These are phyloP conservation scores for Neuroterus valhalla DNA, from an alignment of 1,140 invertebrate species.

Conservation along the genomic window DNA sequence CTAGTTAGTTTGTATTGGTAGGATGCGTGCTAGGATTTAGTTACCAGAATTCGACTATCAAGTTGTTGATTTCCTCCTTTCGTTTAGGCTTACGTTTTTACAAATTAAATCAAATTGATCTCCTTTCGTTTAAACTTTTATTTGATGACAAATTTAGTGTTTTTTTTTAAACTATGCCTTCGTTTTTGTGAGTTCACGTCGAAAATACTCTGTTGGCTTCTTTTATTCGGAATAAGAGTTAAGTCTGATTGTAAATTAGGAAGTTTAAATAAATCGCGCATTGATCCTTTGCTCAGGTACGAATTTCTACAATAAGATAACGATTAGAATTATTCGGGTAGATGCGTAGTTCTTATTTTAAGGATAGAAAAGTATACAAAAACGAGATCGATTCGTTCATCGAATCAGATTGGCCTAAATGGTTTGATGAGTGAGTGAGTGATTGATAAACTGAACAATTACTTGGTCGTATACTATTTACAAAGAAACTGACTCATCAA, in stretches of 20 bases:
- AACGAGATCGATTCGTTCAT: not conserved
- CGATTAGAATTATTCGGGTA: not conserved
- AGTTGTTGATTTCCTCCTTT: not conserved
- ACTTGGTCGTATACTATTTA: no score
- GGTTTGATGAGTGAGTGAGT: no score
- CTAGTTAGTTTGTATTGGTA: not conserved
- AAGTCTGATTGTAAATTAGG: not conserved
- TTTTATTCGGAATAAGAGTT: not conserved
- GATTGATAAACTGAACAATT: no score
- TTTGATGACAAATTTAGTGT: not conserved
- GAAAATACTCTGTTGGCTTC: not conserved
- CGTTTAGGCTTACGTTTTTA: not conserved
- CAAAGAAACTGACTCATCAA: no score
- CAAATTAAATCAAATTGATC: not conserved
- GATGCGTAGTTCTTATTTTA: not conserved
- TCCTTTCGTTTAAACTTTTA: not conserved
- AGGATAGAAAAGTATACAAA: not conserved
- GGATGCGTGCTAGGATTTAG: not conserved
- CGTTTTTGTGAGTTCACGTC: not conserved
- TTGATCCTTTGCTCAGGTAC: constrained; percentile 19
- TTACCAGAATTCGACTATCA: constrained; percentile 10
- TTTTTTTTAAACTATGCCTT: not conserved
- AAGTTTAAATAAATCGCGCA: not conserved
- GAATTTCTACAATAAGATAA: constrained; percentile 13
- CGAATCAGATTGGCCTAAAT: no score